Conservation (phyloP, 2,888 invertebrate species). For the Tipula confusa region DNA sequence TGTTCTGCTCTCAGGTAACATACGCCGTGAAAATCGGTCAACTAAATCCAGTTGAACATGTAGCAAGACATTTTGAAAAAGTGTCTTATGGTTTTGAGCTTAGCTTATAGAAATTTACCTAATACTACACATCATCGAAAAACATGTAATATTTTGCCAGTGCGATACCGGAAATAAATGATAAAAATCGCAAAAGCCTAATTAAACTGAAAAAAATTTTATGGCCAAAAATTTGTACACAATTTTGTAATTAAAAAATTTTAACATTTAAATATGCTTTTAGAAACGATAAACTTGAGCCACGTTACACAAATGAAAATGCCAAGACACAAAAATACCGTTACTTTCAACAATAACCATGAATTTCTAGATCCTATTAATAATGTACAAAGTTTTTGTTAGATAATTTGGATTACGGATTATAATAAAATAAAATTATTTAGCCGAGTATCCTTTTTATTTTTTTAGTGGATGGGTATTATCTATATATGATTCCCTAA, state of each 20-base stretch:
- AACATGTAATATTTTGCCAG: too few species aligned
- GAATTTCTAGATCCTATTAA: background rate
- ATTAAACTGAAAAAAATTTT: too few species aligned
- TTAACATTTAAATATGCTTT: background rate
- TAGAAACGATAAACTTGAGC: background rate
- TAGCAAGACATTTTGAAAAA: too few species aligned
- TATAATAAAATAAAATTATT: background rate
- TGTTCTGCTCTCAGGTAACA: too few species aligned
- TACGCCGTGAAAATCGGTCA: too few species aligned
- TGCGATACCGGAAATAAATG: too few species aligned
- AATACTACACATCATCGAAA: too few species aligned
- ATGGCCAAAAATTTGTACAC: background rate
- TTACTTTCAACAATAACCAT: background rate
- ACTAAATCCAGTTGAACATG: too few species aligned
- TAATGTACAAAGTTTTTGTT: background rate
- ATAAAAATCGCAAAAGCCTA: too few species aligned
- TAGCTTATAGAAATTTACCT: too few species aligned
- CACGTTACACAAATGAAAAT: background rate
- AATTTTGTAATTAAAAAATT: background rate
- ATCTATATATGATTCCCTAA: background rate
- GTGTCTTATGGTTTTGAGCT: too few species aligned
- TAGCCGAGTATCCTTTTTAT: background rate
- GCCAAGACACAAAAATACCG: background rate
- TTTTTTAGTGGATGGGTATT: background rate
- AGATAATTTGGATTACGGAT: background rate